phyloP scores from a whole-genome alignment of 1,140 invertebrate genomes.

The Whitmania pigra region DNA sequence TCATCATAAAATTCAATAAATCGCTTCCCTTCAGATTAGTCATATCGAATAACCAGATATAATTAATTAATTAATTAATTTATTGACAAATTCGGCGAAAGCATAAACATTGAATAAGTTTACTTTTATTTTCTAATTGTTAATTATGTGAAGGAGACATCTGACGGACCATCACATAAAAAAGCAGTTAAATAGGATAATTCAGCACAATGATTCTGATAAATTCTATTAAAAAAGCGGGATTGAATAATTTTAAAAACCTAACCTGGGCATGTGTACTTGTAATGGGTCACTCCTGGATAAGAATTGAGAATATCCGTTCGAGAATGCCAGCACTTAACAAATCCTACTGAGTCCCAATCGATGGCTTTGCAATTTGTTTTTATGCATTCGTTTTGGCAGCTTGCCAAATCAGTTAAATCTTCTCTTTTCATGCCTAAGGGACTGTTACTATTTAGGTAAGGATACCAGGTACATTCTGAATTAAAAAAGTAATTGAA shows the following conservation, averaged over 20 bases:
- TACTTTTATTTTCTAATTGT: no score
- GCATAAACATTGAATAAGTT: no score
- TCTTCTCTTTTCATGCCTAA: neutral
- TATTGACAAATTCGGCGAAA: no score
- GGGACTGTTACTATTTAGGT: slow-evolving; percentile 1
- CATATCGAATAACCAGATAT: no score
- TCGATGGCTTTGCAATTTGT: neutral
- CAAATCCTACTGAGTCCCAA: neutral
- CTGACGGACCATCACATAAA: neutral
- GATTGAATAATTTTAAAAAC: neutral
- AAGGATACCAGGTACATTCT: slow-evolving; percentile 1
- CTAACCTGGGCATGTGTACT: slow-evolving; percentile 4
- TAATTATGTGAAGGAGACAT: no score
- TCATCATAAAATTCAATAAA: no score
- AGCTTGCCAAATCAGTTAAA: neutral
- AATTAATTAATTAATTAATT: no score
- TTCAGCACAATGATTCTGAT: neutral
- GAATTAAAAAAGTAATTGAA: neutral
- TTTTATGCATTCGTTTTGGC: neutral
- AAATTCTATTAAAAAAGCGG: neutral
- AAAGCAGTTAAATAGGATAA: neutral
- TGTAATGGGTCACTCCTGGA: slow-evolving; percentile 7
- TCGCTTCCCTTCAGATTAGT: no score
- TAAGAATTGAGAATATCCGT: neutral
- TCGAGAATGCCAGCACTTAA: neutral